These are phyloP conservation scores for Synergus itoensis DNA, from an alignment of 2,888 invertebrate species.

Conservation along the genomic window DNA sequence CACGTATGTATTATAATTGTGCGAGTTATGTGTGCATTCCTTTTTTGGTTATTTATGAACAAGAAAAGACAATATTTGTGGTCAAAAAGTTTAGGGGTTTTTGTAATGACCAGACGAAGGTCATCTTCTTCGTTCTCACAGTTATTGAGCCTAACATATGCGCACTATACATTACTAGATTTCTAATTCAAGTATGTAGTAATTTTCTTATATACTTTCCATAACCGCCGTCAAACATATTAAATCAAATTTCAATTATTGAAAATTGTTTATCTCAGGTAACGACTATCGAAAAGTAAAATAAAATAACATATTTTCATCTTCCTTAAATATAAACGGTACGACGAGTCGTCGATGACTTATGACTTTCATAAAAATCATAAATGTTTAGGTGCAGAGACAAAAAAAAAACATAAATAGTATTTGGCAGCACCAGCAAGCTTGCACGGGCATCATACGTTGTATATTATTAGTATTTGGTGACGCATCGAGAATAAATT, in stretches of 20 bases:
- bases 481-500: constrained; percentile 53
- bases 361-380: constrained; percentile 66
- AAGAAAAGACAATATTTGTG: no score
- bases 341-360: constrained; percentile 42
- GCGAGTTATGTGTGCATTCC: no score
- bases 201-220: not conserved
- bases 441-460: constrained; percentile 77
- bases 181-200: constrained; percentile 36
- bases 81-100: no score
- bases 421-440: constrained; percentile 75
- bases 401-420: constrained; percentile 62
- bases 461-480: constrained; percentile 56
- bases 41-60: no score
- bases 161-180: not conserved
- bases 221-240: not conserved
- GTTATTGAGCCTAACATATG: no score
- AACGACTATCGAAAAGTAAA: not conserved
- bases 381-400: constrained; percentile 55
- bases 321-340: constrained; percentile 8
- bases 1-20: no score
- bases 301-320: not conserved
- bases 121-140: no score
- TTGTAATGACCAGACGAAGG: no score
- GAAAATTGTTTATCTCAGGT: not conserved
- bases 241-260: not conserved